Percentiles rank a stretch among this genome's conserved stretches.
These are phyloP conservation scores for Ptyas mucosa DNA, from an alignment of 2,113 vertebrate species.

Conservation along the genomic window DNA sequence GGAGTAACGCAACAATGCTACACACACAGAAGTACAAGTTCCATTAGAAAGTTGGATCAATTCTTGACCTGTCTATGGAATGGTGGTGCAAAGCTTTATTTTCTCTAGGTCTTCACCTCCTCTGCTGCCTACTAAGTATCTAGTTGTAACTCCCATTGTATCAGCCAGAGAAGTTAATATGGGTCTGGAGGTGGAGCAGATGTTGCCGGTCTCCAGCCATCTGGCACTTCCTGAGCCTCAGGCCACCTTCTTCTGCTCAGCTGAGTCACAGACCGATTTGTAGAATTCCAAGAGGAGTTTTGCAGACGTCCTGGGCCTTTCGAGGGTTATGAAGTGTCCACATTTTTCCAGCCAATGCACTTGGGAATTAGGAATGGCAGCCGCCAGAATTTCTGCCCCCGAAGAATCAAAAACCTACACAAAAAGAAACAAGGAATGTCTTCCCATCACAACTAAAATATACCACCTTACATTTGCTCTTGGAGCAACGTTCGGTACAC, in stretches of 20 bases:
- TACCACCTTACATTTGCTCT: neutral
- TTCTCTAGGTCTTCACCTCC: neutral
- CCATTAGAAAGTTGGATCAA: neutral
- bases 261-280: neutral
- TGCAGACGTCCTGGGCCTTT: neutral
- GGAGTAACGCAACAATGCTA: neutral
- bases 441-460: neutral
- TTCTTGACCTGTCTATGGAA: neutral
- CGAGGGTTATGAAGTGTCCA: constrained; percentile 14
- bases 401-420: constrained; percentile 6
- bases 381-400: neutral
- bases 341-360: neutral
- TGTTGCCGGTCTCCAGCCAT: neutral
- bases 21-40: neutral
- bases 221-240: neutral
- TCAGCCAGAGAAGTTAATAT: neutral
- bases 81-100: neutral
- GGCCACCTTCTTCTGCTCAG: neutral
- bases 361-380: neutral
- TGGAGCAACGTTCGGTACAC: neutral
- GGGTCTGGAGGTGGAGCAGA: neutral
- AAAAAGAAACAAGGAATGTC: neutral
- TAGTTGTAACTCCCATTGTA: neutral
- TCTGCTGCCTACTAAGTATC: neutral
- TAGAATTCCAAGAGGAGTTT: constrained; percentile 14